Evolutionary conservation across 2,888 invertebrate genomes (phyloP), one percentile per base, ranked within the genome.

Genomic region (Drosophila mimica): DNA sequence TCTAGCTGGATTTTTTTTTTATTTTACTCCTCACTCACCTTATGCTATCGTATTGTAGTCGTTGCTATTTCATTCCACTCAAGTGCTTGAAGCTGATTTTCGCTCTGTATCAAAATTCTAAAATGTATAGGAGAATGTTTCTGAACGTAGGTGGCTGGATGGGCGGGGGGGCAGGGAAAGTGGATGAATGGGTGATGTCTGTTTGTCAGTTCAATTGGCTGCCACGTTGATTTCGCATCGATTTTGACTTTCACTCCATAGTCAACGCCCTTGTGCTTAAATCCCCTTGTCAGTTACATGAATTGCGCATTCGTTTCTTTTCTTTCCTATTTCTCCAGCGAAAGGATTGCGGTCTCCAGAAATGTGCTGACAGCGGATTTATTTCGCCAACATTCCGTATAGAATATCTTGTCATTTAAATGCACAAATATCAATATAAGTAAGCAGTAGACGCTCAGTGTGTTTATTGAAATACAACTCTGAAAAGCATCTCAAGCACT

Each of bases 211-310:
- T 70, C 73, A 67, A 84, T 70, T 88, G 85, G 67, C 79, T 79
- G 80, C 63, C 86, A 79, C 72, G 76, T 76, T 82, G 82, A 74
- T 70, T 76, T 70, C 51, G 38, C 74, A 85, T 79, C 83, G 76
- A 88, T 76, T 88, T 64, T 76, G 70, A 71, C 71, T 72, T 68
- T 74, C 69, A 54, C 46, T 68, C 49, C 52, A 52, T 60, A 43
- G 40, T 51, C 49, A 38, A 3, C 33, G 15, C 31, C 56, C 48
- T 66, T 65, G 34, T 43, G 28, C 63, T 60, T 49, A 64, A 75
- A 62, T 88, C 76, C 57, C 40, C 62, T 46, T 70, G 71, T 68
- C 75, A 70, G 76, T 66, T 63, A 20, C 69, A 51, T 31, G 25
- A 36, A 28, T 53, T 62, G 40, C 20, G 20, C 52, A n/a, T 25